Evolutionary conservation across 2,888 invertebrate species (phyloP), one percentile per base, ranked within the genome.

Genomic region (Drosophila eohydei): DNA sequence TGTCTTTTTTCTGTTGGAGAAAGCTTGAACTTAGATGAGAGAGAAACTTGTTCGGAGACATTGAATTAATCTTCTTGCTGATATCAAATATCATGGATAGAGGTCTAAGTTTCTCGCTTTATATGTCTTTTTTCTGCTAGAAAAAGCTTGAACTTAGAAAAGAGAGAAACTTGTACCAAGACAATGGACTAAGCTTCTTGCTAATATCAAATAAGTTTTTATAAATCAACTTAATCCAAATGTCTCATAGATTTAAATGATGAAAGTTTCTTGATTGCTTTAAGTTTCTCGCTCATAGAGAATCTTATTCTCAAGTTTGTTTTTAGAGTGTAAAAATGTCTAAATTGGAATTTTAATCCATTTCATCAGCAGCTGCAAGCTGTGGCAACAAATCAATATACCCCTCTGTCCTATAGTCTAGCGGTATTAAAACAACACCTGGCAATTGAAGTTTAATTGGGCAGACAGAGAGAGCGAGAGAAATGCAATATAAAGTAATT

Each of bases 401-500:
- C 68, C 76, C 80, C 6, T 46, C 6, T 36, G 34, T 1, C 21
- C 26, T 9, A 41, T 26, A n/a, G 26, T 11, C 11, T 11, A 12
- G 4, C 16, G 30, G 70, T 69, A 70, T 80, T 70, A 60, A 75
- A 80, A 80, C 65, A 80, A 59, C 69, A 71, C 83, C 70, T 65
- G 71, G 84, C 81, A 84, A 81, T 87, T 81, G 78, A 63, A 74
- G 84, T 87, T 87, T 84, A 84, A 87, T 81, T 81, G 81, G 74
- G 68, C 78, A 71, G 80, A 80, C 76, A 52, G 60, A 52, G 43
- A 16, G 9, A 30, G 59, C 44, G 66, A 51, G 71, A 50, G 65
- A 80, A 66, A 75, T 74, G 81, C 72, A 59, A 78, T 76, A 74
- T 79, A 79, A 76, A 79, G 80, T 74, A 76, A 76, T 74, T 79